Evolutionary conservation across 2,113 vertebrate species (phyloP).

Genomic region (Ceyx melanurus): DNA sequence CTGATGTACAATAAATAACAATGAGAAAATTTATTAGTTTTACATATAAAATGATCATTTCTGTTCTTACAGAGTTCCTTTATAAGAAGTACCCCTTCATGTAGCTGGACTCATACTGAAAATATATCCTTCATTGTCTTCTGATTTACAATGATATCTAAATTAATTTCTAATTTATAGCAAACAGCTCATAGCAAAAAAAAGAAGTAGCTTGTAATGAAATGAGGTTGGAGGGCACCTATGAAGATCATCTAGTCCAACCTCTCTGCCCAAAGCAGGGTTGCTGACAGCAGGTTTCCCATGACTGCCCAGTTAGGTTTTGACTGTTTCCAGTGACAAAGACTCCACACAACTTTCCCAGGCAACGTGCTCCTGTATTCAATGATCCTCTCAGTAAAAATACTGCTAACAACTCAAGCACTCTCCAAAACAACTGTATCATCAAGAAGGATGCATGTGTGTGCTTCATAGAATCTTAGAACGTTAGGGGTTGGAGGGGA

Average conservation of each 20-base stretch:
- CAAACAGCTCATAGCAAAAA: background rate
- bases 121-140: background rate
- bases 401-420: background rate
- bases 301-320: background rate
- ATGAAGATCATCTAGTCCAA: background rate
- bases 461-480: background rate
- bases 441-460: background rate
- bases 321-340: background rate
- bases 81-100: background rate
- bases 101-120: background rate
- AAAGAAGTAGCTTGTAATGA: background rate
- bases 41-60: background rate
- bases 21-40: background rate
- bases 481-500: too few relatives aligned
- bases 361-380: background rate
- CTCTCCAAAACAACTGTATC: background rate
- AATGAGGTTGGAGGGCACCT: background rate
- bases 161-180: background rate
- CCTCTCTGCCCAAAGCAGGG: background rate
- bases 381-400: background rate
- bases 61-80: background rate
- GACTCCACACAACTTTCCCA: background rate
- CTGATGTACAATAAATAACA: background rate
- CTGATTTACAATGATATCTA: background rate
- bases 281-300: background rate